phyloP scores from a whole-genome alignment of 1,140 invertebrate species.

The Pachypeltis micranthus region DNA sequence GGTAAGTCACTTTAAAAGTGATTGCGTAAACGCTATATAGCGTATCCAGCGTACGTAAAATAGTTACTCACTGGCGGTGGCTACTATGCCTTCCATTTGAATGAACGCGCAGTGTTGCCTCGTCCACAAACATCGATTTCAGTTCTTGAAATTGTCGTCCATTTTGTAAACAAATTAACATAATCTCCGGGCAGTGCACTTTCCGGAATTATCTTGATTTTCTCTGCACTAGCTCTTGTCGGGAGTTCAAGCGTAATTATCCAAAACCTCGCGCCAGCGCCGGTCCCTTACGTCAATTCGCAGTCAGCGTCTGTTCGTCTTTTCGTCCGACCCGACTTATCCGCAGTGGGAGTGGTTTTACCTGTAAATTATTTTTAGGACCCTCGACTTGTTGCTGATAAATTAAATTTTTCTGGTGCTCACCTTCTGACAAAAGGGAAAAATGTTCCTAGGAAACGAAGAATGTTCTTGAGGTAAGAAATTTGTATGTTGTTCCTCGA shows the following conservation, averaged over 20 bases:
- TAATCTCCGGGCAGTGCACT: background rate
- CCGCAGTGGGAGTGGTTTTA: slow-evolving; percentile 1
- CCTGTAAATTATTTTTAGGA: slow-evolving; percentile 6
- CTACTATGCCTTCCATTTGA: too few species aligned
- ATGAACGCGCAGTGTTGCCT: background rate
- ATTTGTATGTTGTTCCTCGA: background rate
- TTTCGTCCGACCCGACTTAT: background rate
- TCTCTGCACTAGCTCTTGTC: background rate
- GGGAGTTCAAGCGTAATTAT: background rate
- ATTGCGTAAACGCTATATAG: too few species aligned
- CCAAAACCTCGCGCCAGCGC: background rate
- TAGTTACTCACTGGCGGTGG: too few species aligned
- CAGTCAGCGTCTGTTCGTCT: background rate
- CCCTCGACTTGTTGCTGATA: background rate
- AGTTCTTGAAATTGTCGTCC: background rate
- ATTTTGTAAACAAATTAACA: slow-evolving; percentile 6
- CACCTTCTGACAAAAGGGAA: background rate
- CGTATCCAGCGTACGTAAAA: too few species aligned
- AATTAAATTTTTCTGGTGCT: background rate
- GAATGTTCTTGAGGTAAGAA: slow-evolving; percentile 1
- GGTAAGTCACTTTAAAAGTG: too few species aligned
- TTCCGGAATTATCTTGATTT: background rate
- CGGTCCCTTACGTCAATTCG: background rate
- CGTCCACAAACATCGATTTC: background rate
- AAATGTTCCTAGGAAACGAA: background rate